Percentiles rank a stretch among this genome's conserved stretches.
phyloP scores from a whole-genome alignment of 2,797 vertebrate species.

The Otolemur crassicaudatus region DNA sequence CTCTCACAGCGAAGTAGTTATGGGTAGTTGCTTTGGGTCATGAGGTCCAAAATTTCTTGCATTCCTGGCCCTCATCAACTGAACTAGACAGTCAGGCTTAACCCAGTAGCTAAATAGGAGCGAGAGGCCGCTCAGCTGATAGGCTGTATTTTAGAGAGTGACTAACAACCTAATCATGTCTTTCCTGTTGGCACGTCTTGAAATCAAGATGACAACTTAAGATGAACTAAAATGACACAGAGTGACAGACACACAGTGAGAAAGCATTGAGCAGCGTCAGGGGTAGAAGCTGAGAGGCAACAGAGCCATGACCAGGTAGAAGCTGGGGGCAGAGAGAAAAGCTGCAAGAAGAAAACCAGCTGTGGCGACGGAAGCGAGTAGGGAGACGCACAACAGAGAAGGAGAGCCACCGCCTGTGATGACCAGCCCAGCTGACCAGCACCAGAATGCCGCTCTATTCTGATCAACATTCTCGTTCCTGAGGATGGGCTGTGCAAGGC shows the following conservation, averaged over 20 bases:
- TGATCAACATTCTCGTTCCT: background rate
- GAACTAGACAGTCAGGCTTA: background rate
- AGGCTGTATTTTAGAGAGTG: background rate
- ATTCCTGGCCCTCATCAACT: background rate
- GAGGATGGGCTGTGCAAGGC: background rate
- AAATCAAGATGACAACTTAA: conserved; percentile 34
- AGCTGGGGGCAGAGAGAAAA: background rate
- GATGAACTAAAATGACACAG: background rate
- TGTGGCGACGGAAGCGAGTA: background rate
- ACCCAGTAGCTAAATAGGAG: conserved; percentile 8
- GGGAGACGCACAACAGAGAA: background rate
- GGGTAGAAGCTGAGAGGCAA: background rate
- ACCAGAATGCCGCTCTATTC: background rate
- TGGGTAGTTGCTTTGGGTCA: background rate
- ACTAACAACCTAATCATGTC: background rate
- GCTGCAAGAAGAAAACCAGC: background rate
- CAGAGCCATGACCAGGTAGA: background rate
- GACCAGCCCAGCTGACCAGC: background rate
- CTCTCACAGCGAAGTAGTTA: background rate
- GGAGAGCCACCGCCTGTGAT: background rate
- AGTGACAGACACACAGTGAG: background rate
- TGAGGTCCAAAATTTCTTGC: background rate
- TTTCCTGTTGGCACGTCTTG: background rate
- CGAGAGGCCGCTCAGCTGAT: background rate
- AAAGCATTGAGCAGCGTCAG: background rate